Percentiles rank a stretch among this genome's conserved stretches.
phyloP scores from a whole-genome alignment of 2,113 vertebrate genomes.

The Ceyx melanurus region DNA sequence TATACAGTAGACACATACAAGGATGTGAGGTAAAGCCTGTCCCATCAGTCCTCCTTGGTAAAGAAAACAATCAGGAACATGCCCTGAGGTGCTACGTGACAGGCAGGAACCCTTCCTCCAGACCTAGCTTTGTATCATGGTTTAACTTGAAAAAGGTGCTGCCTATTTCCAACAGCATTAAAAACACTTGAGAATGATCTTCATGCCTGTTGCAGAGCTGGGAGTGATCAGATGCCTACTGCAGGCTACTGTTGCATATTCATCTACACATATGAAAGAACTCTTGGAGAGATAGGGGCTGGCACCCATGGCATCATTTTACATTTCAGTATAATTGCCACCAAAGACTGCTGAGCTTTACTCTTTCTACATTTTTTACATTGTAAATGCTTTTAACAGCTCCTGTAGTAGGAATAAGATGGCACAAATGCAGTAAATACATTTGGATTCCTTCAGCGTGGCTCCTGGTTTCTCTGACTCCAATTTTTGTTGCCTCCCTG shows the following conservation, averaged over 20 bases:
- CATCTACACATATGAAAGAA: not conserved
- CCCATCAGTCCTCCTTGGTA: not conserved
- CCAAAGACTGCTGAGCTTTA: not conserved
- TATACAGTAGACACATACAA: not conserved
- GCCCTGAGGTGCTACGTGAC: not conserved
- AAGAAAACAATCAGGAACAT: not conserved
- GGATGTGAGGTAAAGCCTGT: not conserved
- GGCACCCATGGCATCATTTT: not conserved
- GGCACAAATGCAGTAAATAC: not conserved
- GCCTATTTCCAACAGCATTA: not conserved
- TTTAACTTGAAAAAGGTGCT: not conserved
- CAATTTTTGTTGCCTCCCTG: not conserved
- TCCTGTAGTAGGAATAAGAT: not conserved
- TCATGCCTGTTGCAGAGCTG: not conserved
- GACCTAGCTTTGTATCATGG: not conserved
- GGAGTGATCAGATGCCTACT: not conserved
- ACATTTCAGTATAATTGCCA: not conserved
- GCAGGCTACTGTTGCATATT: not conserved
- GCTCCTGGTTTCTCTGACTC: not conserved
- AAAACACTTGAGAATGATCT: not conserved
- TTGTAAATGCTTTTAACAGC: not conserved
- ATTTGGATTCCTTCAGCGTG: not conserved
- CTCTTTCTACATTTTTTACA: not conserved
- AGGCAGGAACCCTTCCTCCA: not conserved
- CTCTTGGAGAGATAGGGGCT: not conserved